Percentiles rank a stretch among this genome's conserved stretches.
Conservation (phyloP, 2,888 invertebrate genomes). For the Hyles lineata region DNA sequence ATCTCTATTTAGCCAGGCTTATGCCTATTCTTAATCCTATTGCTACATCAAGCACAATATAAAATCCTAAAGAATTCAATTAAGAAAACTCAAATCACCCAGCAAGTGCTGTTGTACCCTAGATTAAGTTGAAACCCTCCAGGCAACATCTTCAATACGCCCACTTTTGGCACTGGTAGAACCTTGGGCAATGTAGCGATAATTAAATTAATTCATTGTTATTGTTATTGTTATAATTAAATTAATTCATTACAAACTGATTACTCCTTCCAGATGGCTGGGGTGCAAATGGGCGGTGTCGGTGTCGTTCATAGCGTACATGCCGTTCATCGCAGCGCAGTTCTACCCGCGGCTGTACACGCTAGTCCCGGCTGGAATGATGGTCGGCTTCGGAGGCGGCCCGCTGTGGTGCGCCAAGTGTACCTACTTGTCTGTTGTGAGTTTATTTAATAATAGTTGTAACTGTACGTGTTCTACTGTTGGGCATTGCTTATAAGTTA, state of each 20-base stretch:
- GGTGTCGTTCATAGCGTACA: conserved; percentile 93
- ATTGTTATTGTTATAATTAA: too few relatives aligned
- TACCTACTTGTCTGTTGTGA: conserved; percentile 94
- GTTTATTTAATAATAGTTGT: conserved; percentile 44
- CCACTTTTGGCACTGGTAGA: too few relatives aligned
- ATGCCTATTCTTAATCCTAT: too few relatives aligned
- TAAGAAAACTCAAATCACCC: too few relatives aligned
- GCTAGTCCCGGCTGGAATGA: conserved; percentile 92
- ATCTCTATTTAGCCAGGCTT: too few relatives aligned
- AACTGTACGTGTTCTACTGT: neutral
- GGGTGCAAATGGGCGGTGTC: conserved; percentile 97
- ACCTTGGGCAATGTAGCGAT: too few relatives aligned
- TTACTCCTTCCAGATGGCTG: conserved; percentile 86
- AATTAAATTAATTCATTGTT: neutral
- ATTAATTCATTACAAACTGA: neutral
- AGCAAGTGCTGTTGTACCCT: too few relatives aligned
- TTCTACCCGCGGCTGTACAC: conserved; percentile 94
- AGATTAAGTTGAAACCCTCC: too few relatives aligned
- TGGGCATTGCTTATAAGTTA: neutral
- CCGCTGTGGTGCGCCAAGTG: conserved; percentile 98
- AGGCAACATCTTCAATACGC: too few relatives aligned
- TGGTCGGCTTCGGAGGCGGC: conserved; percentile 95
- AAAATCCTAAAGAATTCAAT: too few relatives aligned
- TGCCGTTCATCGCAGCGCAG: conserved; percentile 95
- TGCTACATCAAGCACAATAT: too few relatives aligned